phyloP scores from a whole-genome alignment of 2,888 invertebrate genomes.

The Caenorhabditis plicata region DNA sequence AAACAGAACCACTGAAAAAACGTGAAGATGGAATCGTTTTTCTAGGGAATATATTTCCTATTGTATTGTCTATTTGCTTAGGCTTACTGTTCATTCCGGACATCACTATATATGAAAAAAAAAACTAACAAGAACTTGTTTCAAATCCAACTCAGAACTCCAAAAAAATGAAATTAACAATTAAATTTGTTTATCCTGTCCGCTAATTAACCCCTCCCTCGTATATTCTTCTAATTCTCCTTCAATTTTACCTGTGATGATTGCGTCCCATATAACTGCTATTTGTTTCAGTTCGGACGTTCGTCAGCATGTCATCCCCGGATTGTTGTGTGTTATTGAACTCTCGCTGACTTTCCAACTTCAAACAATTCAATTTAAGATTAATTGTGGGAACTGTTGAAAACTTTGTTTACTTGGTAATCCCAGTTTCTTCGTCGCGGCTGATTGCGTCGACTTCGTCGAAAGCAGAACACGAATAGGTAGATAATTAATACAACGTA shows the following conservation, averaged over 20 bases:
- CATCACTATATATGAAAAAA: no score
- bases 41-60: conserved; percentile 4
- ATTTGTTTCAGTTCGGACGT: conserved; percentile 32
- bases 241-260: conserved; percentile 40
- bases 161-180: no score
- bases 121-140: no score
- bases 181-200: no score
- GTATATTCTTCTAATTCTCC: no score
- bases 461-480: conserved; percentile 47
- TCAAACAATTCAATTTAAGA: conserved; percentile 7
- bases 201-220: no score
- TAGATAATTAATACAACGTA: conserved; percentile 55
- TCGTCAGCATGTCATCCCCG: conserved; percentile 33
- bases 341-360: conserved; percentile 38
- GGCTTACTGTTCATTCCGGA: no score
- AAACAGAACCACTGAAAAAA: no score
- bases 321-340: conserved; percentile 34
- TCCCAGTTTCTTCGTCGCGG: conserved; percentile 51
- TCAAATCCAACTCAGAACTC: no score
- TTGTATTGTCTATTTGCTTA: background rate
- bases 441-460: conserved; percentile 47
- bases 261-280: conserved; percentile 42
- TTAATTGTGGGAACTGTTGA: background rate
- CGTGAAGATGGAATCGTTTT: no score
- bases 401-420: conserved; percentile 42